Evolutionary conservation across 1,140 invertebrate genomes (phyloP).

Genomic region (Aphidius gifuensis): DNA sequence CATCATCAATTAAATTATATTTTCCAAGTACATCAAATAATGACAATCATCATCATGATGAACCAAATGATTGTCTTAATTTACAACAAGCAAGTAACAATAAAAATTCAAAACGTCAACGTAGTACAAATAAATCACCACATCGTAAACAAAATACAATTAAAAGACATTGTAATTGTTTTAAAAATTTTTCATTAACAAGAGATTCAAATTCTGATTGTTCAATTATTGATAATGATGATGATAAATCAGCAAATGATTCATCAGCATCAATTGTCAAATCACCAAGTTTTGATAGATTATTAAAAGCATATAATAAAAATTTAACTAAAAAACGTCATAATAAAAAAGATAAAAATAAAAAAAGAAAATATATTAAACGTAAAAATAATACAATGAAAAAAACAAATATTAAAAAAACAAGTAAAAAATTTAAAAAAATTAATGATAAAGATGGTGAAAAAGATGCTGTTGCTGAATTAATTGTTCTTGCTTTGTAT

Average conservation of each 20-base stretch:
- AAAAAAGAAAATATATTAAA: constrained; percentile 20
- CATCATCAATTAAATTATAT: not conserved
- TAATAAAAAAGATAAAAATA: not conserved
- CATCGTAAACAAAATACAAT: not conserved
- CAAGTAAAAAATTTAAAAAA: constrained; percentile 5
- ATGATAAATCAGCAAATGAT: not conserved
- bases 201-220: constrained; percentile 4
- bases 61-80: no score
- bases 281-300: constrained; percentile 12
- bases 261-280: not conserved
- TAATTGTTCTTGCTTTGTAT: constrained; percentile 38
- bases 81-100: no score
- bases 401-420: constrained; percentile 2
- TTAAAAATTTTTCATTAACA: not conserved
- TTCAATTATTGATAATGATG: not conserved
- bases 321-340: constrained; percentile 7
- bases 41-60: no score
- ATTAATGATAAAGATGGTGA: constrained; percentile 10
- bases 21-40: constrained; percentile 3
- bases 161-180: not conserved
- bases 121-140: no score
- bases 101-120: no score
- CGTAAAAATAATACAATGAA: constrained; percentile 6
- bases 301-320: constrained; percentile 8
- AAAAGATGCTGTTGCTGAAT: constrained; percentile 33